Conservation (phyloP, 2,797 vertebrate genomes). For the Xyrichtys novacula region DNA sequence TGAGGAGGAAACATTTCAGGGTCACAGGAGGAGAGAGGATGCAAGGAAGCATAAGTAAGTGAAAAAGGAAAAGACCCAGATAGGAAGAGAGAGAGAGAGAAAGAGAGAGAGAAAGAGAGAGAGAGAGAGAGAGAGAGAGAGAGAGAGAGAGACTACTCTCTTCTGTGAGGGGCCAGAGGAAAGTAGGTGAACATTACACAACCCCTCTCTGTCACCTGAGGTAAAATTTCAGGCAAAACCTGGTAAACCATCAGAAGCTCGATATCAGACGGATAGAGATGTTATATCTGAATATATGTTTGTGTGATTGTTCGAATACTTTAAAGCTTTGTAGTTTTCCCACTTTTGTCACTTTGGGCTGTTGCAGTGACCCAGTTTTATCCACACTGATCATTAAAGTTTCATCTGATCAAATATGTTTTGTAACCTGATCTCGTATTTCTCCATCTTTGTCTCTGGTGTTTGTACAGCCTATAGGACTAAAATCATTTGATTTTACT, state of each 20-base stretch:
- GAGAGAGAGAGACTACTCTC: not conserved
- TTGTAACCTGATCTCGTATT: conserved; percentile 43
- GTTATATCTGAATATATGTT: not conserved
- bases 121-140: too few species aligned
- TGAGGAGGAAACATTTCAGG: not conserved
- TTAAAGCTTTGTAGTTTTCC: not conserved
- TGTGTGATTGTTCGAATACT: conserved; percentile 2
- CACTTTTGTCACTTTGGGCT: conserved; percentile 15
- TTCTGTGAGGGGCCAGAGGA: not conserved
- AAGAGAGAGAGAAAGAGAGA: not conserved
- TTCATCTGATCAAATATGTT: conserved; percentile 36
- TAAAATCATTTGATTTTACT: conserved; percentile 9
- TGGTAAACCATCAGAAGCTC: not conserved
- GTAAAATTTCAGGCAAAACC: too few species aligned
- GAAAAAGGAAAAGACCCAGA: not conserved
- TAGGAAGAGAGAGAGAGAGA: not conserved
- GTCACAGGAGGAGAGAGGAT: not conserved
- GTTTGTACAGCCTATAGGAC: conserved; percentile 7
- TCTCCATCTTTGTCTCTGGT: conserved; percentile 24
- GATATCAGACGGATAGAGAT: not conserved
- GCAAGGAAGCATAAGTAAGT: not conserved
- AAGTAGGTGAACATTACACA: not conserved
- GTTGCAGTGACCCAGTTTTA: conserved; percentile 47
- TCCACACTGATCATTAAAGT: conserved; percentile 37
- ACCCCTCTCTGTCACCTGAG: not conserved